Conservation (phyloP, 1,140 invertebrate genomes). For the Drosophila ananassae region DNA sequence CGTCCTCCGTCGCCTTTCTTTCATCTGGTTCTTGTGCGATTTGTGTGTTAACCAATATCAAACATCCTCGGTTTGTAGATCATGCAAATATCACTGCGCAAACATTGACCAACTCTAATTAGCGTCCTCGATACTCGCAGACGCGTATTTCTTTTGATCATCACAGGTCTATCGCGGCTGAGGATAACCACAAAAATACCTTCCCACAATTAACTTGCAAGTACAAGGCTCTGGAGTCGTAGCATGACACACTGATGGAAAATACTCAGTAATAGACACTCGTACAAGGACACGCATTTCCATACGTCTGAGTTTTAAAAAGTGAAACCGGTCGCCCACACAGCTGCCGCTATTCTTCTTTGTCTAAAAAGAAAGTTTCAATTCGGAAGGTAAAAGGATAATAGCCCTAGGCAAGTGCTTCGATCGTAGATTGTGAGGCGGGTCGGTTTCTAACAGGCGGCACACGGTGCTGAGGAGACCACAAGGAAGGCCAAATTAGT, state of each 20-base stretch:
- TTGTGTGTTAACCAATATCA: conserved; percentile 61
- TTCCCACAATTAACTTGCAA: background rate
- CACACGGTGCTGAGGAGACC: conserved; percentile 54
- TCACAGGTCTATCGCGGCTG: conserved; percentile 38
- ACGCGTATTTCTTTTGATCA: conserved; percentile 38
- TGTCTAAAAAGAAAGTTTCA: conserved; percentile 43
- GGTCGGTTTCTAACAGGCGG: conserved; percentile 59
- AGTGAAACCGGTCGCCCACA: conserved; percentile 22
- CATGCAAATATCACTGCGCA: conserved; percentile 20
- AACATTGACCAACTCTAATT: conserved; percentile 71
- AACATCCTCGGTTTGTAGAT: conserved; percentile 28
- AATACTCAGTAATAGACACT: too few species aligned
- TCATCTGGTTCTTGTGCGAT: conserved; percentile 65
- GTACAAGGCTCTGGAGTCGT: too few species aligned
- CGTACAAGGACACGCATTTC: background rate
- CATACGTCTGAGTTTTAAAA: conserved; percentile 25
- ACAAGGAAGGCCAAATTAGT: conserved; percentile 38
- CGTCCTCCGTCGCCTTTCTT: conserved; percentile 41
- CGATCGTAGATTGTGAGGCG: conserved; percentile 47
- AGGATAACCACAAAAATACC: conserved; percentile 5
- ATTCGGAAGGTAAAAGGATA: conserved; percentile 13
- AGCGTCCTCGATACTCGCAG: conserved; percentile 36
- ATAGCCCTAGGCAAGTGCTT: conserved; percentile 37
- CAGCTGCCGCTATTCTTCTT: conserved; percentile 52
- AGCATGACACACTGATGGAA: too few species aligned